Evolutionary conservation across 2,797 vertebrate species (phyloP), one percentile per base, ranked within the genome.

Genomic region (Pipistrellus pygmaeus): DNA sequence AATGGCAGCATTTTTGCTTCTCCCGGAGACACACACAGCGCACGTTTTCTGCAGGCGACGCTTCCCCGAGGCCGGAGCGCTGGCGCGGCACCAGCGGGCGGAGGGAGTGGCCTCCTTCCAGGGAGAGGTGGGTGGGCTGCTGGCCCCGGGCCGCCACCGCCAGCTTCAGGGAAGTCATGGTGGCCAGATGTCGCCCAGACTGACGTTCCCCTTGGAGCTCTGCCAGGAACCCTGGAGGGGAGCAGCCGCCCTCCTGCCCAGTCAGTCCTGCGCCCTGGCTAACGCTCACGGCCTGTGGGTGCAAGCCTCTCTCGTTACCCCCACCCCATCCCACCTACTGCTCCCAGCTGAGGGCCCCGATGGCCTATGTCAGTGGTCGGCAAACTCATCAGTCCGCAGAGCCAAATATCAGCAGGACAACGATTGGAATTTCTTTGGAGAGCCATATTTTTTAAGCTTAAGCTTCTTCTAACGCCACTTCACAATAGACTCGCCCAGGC

Each of bases 91-190:
- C 13, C 23, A 21, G 30, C 23, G 17, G 35, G 30, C 13, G 60
- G 94, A 90, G 77, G 80, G 77, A 66, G 88, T 17, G 60, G 53
- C 81, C 17, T 5, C 91, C 75, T 82, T 92, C 86, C 64, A 88
- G 86, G 57, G 30, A 77, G 6, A 10, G 10, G 38, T 15, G 41
- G 9, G 77, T 53, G 44, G 62, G 46, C 78, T 64, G 18, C 60
- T 95, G 87, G 60, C 85, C 93, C 46, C 71, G n/a, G 75, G 53
- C 51, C 0, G 1, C 71, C 35, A 72, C 10, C 8, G 8, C 62
- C 81, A 62, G 53, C 41, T 84, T 86, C 68, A 60, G 95, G 87
- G 73, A 78, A 92, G 76, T 66, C 76, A 32, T 1, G 1, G 12
- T 21, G 51, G 51, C 78, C 95, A 51, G 64, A 57, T 66, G 87